These are phyloP conservation scores for Sesia bembeciformis DNA, from an alignment of 2,888 invertebrate genomes.

Conservation along the genomic window DNA sequence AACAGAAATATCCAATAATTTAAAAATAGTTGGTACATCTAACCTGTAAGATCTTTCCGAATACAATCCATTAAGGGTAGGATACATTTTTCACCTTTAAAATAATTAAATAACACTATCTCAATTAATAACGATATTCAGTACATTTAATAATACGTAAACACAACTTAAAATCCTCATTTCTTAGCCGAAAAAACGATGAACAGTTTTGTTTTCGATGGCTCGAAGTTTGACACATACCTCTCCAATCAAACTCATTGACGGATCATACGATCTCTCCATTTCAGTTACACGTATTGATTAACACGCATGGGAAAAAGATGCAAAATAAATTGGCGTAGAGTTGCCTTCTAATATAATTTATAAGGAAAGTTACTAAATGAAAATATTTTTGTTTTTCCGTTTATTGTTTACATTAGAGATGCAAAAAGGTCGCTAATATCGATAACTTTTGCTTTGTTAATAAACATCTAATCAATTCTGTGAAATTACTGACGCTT, in stretches of 20 bases:
- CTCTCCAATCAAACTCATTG: slow-evolving; percentile 39
- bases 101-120: slow-evolving; percentile 15
- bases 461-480: no score
- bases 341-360: no score
- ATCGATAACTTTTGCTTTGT: background rate
- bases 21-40: background rate
- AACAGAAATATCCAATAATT: background rate
- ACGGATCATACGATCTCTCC: slow-evolving; percentile 60
- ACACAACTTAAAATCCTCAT: slow-evolving; percentile 30
- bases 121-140: slow-evolving; percentile 4
- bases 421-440: background rate
- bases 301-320: background rate
- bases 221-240: slow-evolving; percentile 34
- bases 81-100: slow-evolving; percentile 44
- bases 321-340: background rate
- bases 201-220: background rate
- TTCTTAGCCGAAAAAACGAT: slow-evolving; percentile 24
- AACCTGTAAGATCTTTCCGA: slow-evolving; percentile 59
- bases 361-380: background rate
- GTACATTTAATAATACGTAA: slow-evolving; percentile 13
- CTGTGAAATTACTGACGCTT: no score
- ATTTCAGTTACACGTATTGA: slow-evolving; percentile 23
- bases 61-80: slow-evolving; percentile 58
- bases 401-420: background rate
- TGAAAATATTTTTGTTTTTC: background rate